A percentile compares a stretch with the other conserved stretches of the same genome.
These are phyloP conservation scores for Willisornis vidua DNA, from an alignment of 2,113 vertebrate genomes.

Conservation along the genomic window DNA sequence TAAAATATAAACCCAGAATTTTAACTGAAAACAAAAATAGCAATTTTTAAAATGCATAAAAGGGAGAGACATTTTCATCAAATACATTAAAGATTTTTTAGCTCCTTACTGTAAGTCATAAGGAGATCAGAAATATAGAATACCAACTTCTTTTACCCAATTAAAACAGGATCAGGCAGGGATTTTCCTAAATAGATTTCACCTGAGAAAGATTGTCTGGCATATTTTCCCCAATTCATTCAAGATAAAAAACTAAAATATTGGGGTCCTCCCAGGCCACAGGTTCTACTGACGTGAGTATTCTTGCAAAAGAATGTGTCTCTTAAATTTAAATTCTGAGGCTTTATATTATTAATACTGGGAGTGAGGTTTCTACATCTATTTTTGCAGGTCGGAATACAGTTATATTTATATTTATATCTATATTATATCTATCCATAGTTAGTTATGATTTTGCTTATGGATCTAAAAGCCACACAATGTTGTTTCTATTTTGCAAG, in stretches of 20 bases:
- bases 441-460: not conserved
- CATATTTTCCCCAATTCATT: not conserved
- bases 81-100: not conserved
- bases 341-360: too few relatives aligned
- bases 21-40: not conserved
- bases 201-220: not conserved
- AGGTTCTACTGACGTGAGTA: not conserved
- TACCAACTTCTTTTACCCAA: not conserved
- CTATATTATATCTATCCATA: not conserved
- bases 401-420: not conserved
- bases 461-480: not conserved
- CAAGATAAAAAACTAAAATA: not conserved
- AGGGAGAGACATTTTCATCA: not conserved
- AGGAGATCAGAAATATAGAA: not conserved
- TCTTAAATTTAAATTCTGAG: not conserved
- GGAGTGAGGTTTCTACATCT: not conserved
- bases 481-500: not conserved
- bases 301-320: not conserved
- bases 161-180: not conserved
- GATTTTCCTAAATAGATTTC: not conserved
- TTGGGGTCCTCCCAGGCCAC: not conserved
- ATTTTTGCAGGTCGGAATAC: not conserved
- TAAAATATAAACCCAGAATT: not conserved
- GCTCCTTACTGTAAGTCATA: not conserved
- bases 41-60: not conserved